phyloP scores from a whole-genome alignment of 2,888 invertebrate species.

The Tipula confusa region DNA sequence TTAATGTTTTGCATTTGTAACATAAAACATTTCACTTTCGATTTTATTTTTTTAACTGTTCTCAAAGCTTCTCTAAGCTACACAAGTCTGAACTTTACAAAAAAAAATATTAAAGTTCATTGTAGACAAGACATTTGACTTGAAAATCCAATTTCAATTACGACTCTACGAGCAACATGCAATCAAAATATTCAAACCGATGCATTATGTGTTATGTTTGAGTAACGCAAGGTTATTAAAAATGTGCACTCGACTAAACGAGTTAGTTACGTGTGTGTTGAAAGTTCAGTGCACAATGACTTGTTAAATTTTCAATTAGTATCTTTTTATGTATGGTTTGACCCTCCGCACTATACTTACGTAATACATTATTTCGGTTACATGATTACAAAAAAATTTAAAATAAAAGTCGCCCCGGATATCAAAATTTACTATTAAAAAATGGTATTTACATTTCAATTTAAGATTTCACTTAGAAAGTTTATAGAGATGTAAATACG shows the following conservation, averaged over 20 bases:
- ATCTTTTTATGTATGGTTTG: neutral
- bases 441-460: neutral
- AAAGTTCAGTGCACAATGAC: neutral
- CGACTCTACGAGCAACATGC: too few relatives aligned
- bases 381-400: neutral
- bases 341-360: neutral
- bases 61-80: neutral
- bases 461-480: constrained; percentile 20
- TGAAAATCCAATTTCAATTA: neutral
- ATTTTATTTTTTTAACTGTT: neutral
- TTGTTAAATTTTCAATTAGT: neutral
- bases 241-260: neutral
- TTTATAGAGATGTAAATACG: neutral
- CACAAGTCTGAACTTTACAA: neutral
- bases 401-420: neutral
- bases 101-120: neutral
- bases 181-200: too few relatives aligned
- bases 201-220: neutral
- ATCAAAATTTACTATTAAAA: neutral
- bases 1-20: neutral
- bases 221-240: neutral
- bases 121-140: neutral
- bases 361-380: neutral
- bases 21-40: neutral
- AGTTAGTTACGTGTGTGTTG: neutral